Base-by-base conservation (phyloP, 2,113 vertebrate species). In the Argyrosomus japonicus region DNA sequence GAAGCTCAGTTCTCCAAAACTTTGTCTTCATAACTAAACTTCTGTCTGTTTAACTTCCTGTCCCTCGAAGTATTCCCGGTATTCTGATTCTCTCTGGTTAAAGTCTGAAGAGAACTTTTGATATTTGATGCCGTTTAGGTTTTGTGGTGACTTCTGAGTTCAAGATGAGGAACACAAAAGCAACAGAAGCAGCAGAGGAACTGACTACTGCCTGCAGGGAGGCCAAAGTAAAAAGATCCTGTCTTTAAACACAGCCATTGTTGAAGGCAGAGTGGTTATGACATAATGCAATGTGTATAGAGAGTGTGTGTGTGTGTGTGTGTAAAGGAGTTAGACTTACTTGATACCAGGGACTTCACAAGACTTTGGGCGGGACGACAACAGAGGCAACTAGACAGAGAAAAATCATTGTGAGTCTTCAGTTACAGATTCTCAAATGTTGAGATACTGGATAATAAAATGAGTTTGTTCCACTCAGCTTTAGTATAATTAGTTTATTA, bases 301-400 rank as follows among this genome's bases (percentile, higher is more conserved):
- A 6, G 32, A 6, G 32, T 6, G 62, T 4, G 67, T 27, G 50
- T 19, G 18, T 32, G 77, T 19, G 48, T 15, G n/a, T 48, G 43
- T 47, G 6, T 17, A 2, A 19, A 3, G 4, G 32, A n/a, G 19
- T 40, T 3, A 3, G 6, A 94, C 97, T 95, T 91, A 99, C 98
- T 97, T 98, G 87, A 99, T 98, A 72, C 97, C 97, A 0, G 97
- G 97, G 50, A 99, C 97, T 92, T 99, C 98, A 25, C 98, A 99
- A 90, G 98, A 99, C 64, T 97, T 97, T 0, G 98, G 98, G 57
- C 97, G 95, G 32, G 97, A 96, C 0, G 96, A 95, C 70, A 96
- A 88, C 0, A 96, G 91, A 3, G 96, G 94, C 60, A 98, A 91
- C 97, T 99, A 89, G 0, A 78, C 48, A 75, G 29, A 57, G 21